These are phyloP conservation scores for Cynocephalus volans DNA, from an alignment of 2,113 vertebrate genomes.

Conservation along the genomic window DNA sequence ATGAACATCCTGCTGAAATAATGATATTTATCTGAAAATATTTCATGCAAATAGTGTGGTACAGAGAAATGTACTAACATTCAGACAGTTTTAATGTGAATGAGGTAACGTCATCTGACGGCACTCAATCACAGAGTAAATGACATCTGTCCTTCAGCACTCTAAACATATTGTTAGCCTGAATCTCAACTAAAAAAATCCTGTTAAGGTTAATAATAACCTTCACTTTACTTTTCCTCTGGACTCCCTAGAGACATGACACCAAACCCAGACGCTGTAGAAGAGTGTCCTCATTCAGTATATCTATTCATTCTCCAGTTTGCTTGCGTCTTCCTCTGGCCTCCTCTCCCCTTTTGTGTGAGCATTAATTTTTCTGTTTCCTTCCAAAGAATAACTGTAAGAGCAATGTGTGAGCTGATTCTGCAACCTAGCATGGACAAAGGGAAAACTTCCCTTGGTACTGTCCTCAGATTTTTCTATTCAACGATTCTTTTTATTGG, in stretches of 20 bases:
- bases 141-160: background rate
- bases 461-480: background rate
- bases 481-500: background rate
- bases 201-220: background rate
- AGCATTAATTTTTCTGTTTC: background rate
- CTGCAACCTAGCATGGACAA: background rate
- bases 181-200: background rate
- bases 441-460: background rate
- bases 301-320: background rate
- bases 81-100: background rate
- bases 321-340: background rate
- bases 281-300: background rate
- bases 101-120: background rate
- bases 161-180: background rate
- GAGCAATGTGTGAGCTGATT: background rate
- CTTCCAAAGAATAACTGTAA: background rate
- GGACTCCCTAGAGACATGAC: background rate
- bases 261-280: background rate
- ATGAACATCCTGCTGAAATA: slow-evolving; percentile 6
- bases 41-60: background rate
- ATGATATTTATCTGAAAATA: slow-evolving; percentile 48
- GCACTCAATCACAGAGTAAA: background rate
- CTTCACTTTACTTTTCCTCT: slow-evolving; percentile 11
- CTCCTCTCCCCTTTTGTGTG: background rate
- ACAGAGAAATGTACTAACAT: slow-evolving; percentile 14